These are phyloP conservation scores for Philereme transversata DNA, from an alignment of 2,888 invertebrate species.

Conservation along the genomic window DNA sequence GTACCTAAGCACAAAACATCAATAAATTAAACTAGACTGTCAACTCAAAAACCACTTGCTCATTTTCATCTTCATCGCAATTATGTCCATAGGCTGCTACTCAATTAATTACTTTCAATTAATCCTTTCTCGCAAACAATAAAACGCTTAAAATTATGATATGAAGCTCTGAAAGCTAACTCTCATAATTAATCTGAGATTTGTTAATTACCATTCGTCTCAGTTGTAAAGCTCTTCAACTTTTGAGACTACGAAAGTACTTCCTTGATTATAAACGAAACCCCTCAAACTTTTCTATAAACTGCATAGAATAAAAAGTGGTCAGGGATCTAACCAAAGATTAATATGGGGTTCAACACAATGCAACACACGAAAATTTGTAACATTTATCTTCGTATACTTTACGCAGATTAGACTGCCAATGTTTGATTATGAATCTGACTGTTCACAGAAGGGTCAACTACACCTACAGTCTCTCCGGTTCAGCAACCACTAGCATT, in stretches of 20 bases:
- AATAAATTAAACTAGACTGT: constrained; percentile 3
- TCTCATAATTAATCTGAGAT: constrained; percentile 74
- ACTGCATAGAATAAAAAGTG: constrained; percentile 6
- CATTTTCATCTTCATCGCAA: constrained; percentile 6
- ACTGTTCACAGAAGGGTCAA: no score
- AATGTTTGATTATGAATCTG: no score
- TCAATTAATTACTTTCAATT: constrained; percentile 64
- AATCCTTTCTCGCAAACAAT: constrained; percentile 26
- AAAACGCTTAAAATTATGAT: constrained; percentile 40
- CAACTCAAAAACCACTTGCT: constrained; percentile 11
- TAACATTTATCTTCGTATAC: no score
- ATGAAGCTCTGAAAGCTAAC: constrained; percentile 77
- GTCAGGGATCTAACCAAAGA: background rate
- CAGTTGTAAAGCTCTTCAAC: constrained; percentile 64
- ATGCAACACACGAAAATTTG: no score
- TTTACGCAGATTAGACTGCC: no score
- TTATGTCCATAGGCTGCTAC: constrained; percentile 57
- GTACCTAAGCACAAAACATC: background rate
- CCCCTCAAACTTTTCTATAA: constrained; percentile 7
- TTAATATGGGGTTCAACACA: background rate
- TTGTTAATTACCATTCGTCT: constrained; percentile 72
- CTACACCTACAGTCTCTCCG: no score
- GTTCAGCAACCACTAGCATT: no score
- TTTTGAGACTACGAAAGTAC: constrained; percentile 63
- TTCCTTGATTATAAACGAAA: constrained; percentile 32